These are phyloP conservation scores for Alca torda DNA, from an alignment of 2,797 vertebrate species.

Conservation along the genomic window DNA sequence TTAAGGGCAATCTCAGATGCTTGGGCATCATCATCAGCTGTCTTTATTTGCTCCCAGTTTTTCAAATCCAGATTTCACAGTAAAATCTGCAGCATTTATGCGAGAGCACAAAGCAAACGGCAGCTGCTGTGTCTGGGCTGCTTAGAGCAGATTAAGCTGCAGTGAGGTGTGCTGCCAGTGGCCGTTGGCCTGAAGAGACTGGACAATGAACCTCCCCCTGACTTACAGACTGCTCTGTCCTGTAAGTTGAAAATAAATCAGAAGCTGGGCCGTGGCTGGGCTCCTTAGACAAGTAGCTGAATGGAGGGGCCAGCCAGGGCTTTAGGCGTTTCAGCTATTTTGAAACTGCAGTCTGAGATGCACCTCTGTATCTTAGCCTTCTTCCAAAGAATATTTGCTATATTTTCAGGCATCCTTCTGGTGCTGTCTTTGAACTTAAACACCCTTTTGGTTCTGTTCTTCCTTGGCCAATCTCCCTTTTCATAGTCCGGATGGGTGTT, in stretches of 20 bases:
- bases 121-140: conserved; percentile 15
- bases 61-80: neutral
- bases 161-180: neutral
- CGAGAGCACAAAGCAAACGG: neutral
- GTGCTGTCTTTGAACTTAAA: neutral
- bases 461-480: neutral
- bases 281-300: neutral
- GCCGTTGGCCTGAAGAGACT: neutral
- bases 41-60: neutral
- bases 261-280: neutral
- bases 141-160: neutral
- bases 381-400: neutral
- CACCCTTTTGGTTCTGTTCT: neutral
- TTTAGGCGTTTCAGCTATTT: fast-evolving
- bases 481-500: neutral
- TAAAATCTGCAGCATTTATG: neutral
- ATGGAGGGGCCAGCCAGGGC: neutral
- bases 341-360: neutral
- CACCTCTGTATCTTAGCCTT: neutral
- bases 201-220: neutral
- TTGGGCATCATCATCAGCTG: neutral
- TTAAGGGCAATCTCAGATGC: neutral
- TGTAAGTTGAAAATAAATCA: neutral
- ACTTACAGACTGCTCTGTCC: neutral
- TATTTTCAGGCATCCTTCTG: neutral